phyloP scores from a whole-genome alignment of 2,888 invertebrate genomes.

The Diaperis boleti region DNA sequence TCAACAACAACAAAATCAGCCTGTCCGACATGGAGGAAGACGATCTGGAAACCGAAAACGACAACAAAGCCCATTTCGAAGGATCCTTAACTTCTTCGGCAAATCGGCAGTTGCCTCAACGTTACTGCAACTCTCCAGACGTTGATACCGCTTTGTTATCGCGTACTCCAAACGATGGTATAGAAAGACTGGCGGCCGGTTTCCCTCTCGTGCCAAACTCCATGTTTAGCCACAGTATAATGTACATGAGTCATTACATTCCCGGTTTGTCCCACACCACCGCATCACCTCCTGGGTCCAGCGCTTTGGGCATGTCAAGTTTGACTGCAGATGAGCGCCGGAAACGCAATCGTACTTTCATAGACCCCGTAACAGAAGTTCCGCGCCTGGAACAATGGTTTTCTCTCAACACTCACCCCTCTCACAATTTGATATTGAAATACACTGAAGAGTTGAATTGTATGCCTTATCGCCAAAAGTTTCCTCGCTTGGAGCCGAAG shows the following conservation, averaged over 20 bases:
- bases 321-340: slow-evolving; percentile 87
- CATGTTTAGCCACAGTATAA: slow-evolving; percentile 90
- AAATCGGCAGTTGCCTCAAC: slow-evolving; percentile 55
- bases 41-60: slow-evolving; percentile 63
- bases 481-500: slow-evolving; percentile 98
- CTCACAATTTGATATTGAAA: slow-evolving; percentile 96
- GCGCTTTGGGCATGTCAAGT: slow-evolving; percentile 69
- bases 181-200: slow-evolving; percentile 66
- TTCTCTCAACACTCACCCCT: slow-evolving; percentile 97
- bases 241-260: slow-evolving; percentile 93
- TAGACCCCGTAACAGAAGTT: slow-evolving; percentile 98
- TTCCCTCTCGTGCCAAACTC: slow-evolving; percentile 89
- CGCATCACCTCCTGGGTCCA: slow-evolving; percentile 71
- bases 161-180: slow-evolving; percentile 60
- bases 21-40: slow-evolving; percentile 70
- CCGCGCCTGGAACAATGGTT: slow-evolving; percentile 96
- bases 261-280: slow-evolving; percentile 70
- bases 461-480: slow-evolving; percentile 98
- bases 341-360: slow-evolving; percentile 97
- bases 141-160: slow-evolving; percentile 57
- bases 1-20: slow-evolving; percentile 70
- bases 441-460: slow-evolving; percentile 97
- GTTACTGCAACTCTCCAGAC: slow-evolving; percentile 61
- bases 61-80: slow-evolving; percentile 56
- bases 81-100: slow-evolving; percentile 52